phyloP scores from a whole-genome alignment of 2,888 invertebrate species.

The Athetis lepigone region DNA sequence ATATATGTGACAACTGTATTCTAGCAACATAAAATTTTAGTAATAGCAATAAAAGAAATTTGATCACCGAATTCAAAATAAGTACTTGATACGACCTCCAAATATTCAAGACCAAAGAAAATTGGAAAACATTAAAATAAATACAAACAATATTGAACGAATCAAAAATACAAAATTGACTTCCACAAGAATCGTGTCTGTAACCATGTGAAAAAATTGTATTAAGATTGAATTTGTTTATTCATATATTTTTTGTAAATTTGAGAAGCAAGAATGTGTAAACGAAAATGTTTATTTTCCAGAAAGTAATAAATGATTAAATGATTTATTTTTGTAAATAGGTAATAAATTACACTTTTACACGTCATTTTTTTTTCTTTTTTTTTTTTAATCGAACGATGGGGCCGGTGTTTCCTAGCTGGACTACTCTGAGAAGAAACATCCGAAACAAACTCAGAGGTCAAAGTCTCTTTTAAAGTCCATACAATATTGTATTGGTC shows the following conservation, averaged over 20 bases:
- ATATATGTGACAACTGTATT: no score
- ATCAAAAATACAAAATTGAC: conserved; percentile 34
- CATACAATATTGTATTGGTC: no score
- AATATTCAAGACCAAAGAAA: conserved; percentile 20
- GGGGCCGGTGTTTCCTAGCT: no score
- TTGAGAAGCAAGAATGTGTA: neutral
- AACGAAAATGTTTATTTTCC: neutral
- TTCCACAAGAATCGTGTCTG: conserved; percentile 24
- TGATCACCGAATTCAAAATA: neutral
- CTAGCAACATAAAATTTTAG: no score
- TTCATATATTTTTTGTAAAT: conserved; percentile 27
- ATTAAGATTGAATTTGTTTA: conserved; percentile 16
- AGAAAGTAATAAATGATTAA: no score
- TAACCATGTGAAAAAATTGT: conserved; percentile 7
- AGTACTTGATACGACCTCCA: conserved; percentile 16
- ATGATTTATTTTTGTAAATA: no score
- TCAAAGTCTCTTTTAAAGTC: no score
- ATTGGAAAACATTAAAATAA: conserved; percentile 44
- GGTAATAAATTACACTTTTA: no score
- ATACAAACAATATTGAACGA: conserved; percentile 27
- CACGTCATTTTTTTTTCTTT: no score
- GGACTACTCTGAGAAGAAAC: no score
- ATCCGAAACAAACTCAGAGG: no score
- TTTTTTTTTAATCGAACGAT: no score
- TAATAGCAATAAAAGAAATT: conserved; percentile 6